Evolutionary conservation across 1,140 invertebrate species (phyloP), one percentile per base, ranked within the genome.

Genomic region (Tetraneura akinire): DNA sequence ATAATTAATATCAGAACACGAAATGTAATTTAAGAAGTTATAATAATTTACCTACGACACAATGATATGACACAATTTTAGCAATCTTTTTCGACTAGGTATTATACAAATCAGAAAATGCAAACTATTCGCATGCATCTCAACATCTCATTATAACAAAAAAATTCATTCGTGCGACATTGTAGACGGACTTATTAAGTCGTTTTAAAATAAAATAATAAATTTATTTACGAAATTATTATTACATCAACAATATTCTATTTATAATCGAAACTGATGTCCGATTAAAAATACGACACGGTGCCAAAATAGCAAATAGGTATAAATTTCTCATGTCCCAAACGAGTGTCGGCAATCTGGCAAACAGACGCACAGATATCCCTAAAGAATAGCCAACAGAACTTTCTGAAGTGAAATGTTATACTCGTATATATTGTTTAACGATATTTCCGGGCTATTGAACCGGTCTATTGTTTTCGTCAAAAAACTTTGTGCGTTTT

Each of bases 231-330:
- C 9, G 18, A 55, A 18, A 55, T n/a, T 42, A 42, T 32, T 32
- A 64, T 21, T 64, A 32, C 32, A 26, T 23, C 64, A 68, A 68
- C 21, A 68, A 23, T 47, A n/a, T n/a, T 71, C 68, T 71, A 71
- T 71, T 71, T 29, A 51, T 71, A 71, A 9, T 29, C 8, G 16
- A 29, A 47, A 47, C 37, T 47, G 66, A 68, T 47, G 66, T 42
- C 47, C 16, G 47, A 71, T 71, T 71, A 71, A 51, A 37, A 32
- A 71, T 49, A 51, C 16, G 26, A 29, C 23, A 51, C 45, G 1
- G 16, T 71, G 68, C 68, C 68, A 71, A 71, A 71, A 49, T 51
- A 71, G 23, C 10, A 42, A 66, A 68, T 66, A 68, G 45, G 45
- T 71, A 45, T 49, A 71, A 49, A 49, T 70, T 70, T 49, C 23